These are phyloP conservation scores for Adelosebastes latens DNA, from an alignment of 2,797 vertebrate genomes.

Conservation along the genomic window DNA sequence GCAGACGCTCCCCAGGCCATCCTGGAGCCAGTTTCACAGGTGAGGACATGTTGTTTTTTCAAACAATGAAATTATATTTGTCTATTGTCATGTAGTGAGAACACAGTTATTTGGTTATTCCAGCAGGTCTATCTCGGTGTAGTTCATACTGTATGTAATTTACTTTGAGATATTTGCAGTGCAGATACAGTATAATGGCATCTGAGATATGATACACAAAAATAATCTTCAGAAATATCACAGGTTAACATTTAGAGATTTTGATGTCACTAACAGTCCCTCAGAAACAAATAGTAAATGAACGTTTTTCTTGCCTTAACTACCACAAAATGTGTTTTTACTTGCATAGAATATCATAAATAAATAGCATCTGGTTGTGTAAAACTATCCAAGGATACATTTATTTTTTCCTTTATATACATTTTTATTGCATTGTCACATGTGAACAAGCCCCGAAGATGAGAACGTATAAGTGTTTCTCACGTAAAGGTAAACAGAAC, in stretches of 20 bases:
- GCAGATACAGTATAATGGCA: neutral
- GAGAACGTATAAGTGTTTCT: neutral
- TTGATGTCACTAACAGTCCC: neutral
- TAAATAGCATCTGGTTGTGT: neutral
- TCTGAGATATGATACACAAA: neutral
- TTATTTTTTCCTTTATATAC: neutral
- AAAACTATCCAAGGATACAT: neutral
- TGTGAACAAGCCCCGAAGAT: neutral
- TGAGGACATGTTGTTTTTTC: constrained; percentile 33
- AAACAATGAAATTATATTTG: neutral
- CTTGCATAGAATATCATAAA: neutral
- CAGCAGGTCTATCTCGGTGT: neutral
- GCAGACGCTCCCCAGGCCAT: constrained; percentile 87
- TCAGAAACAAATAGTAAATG: neutral
- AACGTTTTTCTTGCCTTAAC: neutral
- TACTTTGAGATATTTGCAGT: neutral
- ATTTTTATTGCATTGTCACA: neutral
- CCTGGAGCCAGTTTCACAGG: constrained; percentile 88
- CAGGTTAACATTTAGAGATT: neutral
- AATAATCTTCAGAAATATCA: neutral
- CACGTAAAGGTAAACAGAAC: neutral
- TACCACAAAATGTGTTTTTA: neutral
- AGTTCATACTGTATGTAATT: neutral
- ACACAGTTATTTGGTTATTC: neutral
- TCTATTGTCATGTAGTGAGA: neutral